Evolutionary conservation across 2,888 invertebrate species (phyloP).

Genomic region (Clivina fossor): DNA sequence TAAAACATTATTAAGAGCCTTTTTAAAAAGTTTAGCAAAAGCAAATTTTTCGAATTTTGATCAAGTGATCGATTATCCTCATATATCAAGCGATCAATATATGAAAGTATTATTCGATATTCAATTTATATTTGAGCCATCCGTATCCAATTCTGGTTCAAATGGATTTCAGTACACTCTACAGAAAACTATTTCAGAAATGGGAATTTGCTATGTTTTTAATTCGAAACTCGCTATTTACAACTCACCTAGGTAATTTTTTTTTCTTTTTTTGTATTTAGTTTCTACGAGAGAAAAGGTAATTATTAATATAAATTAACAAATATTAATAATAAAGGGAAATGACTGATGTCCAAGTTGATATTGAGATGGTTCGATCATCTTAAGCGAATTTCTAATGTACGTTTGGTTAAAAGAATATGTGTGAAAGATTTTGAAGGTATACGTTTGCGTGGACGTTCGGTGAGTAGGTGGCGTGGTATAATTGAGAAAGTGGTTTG

Average conservation of each 20-base stretch:
- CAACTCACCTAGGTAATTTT: constrained; percentile 60
- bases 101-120: constrained; percentile 60
- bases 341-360: no score
- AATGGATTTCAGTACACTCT: constrained; percentile 47
- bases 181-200: constrained; percentile 66
- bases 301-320: no score
- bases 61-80: constrained; percentile 57
- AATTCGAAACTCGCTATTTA: constrained; percentile 66
- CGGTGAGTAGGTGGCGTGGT: no score
- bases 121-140: constrained; percentile 56
- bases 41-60: constrained; percentile 64
- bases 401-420: no score
- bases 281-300: no score
- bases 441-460: no score
- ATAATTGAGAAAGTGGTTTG: no score
- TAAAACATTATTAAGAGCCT: constrained; percentile 58
- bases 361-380: no score
- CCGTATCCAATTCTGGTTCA: constrained; percentile 49
- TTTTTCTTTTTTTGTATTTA: no score
- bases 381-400: no score
- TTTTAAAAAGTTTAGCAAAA: constrained; percentile 60
- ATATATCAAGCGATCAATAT: constrained; percentile 60
- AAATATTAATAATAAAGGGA: no score
- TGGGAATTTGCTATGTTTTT: constrained; percentile 69
- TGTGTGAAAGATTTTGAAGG: no score